These are phyloP conservation scores for Pyrrhia umbra DNA, from an alignment of 2,888 invertebrate genomes.

Conservation along the genomic window DNA sequence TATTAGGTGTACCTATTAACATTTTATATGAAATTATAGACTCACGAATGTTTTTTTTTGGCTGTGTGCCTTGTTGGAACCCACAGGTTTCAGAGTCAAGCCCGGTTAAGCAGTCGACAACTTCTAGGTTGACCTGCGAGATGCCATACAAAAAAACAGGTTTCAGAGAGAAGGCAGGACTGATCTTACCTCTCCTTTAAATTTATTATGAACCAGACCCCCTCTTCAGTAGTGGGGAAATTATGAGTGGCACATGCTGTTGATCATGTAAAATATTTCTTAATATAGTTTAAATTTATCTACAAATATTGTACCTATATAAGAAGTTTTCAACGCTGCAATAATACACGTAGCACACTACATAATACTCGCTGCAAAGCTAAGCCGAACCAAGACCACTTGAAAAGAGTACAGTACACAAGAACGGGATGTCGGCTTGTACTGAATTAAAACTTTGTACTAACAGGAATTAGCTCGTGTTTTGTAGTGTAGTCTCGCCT, in stretches of 20 bases:
- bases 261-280: too few relatives aligned
- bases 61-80: background rate
- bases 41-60: background rate
- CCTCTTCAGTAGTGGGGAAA: too few relatives aligned
- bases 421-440: conserved; percentile 76
- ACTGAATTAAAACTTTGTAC: conserved; percentile 92
- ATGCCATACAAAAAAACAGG: too few relatives aligned
- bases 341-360: conserved; percentile 10
- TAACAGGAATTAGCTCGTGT: conserved; percentile 88
- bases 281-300: too few relatives aligned
- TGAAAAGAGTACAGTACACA: conserved; percentile 76
- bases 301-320: background rate
- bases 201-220: too few relatives aligned
- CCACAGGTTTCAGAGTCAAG: too few relatives aligned
- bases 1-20: too few relatives aligned
- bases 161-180: too few relatives aligned
- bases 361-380: conserved; percentile 51
- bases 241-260: too few relatives aligned
- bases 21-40: background rate
- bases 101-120: too few relatives aligned
- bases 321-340: background rate
- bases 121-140: too few relatives aligned
- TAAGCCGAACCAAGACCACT: conserved; percentile 77
- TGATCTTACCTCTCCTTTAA: too few relatives aligned
- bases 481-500: conserved; percentile 38